Base-by-base conservation (phyloP, 2,797 vertebrate species). In the Hybognathus amarus region DNA sequence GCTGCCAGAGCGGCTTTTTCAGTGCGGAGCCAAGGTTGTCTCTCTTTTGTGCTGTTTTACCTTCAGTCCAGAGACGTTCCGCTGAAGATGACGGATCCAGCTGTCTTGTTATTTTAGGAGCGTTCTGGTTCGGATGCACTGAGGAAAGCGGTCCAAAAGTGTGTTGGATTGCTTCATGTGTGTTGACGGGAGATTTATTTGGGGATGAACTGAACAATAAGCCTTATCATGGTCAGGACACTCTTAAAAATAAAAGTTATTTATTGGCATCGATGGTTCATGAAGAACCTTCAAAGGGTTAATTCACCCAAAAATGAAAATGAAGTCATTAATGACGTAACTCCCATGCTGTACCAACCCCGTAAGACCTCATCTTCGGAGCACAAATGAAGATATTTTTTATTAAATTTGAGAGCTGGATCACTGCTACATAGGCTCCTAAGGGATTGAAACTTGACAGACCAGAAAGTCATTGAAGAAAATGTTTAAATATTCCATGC, bases 11-110 rank as follows among this genome's bases (percentile, higher is more conserved):
- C 54, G 15, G 74, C 82, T 88, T 83, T 89, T 87, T 85, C 80
- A 87, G n/a, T 30, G 24, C 27, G 47, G 80, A 89, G 86, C 91
- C 89, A 87, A 86, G 90, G 7, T 4, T 7, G 47, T 38, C 68
- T 69, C 68, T 69, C 86, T 80, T 86, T 64, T 85, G 83, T 89
- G 90, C 54, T 77, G 83, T 87, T 67, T 75, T 86, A 40, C 68
- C 40, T 78, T 61, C 63, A 66, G 79, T 87, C 84, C 77, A 69
- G 78, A 74, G 79, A 86, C 71, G 18, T 77, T 83, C 33, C 52
- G 40, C 27, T 6, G 42, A 10, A 56, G 68, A 71, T 42, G 17
- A 79, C 71, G n/a, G 67, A 71, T 71, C 76, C 83, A 84, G 69
- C 78, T 80, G 78, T 59, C 78, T 70, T 38, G n/a, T 70, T 80